phyloP scores from a whole-genome alignment of 2,113 vertebrate species.

The Zosterops lateralis region DNA sequence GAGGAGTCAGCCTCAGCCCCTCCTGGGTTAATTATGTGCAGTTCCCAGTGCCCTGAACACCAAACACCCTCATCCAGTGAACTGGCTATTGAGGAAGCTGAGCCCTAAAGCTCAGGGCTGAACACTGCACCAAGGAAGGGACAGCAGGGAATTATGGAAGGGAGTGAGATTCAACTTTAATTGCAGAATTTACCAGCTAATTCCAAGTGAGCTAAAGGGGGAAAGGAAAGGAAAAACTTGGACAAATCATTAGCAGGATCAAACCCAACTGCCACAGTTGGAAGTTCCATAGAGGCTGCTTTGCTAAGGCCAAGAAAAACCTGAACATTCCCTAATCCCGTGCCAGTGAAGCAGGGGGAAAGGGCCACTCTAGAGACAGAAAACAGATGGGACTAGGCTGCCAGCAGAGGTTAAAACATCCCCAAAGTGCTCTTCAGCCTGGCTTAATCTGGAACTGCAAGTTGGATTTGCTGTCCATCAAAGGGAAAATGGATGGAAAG shows the following conservation, averaged over 20 bases:
- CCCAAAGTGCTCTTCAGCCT: not conserved
- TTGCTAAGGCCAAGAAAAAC: not conserved
- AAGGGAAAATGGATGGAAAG: not conserved
- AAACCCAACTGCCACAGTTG: not conserved
- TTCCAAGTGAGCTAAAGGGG: not conserved
- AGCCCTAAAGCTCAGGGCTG: not conserved
- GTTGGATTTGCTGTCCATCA: not conserved
- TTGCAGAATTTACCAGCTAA: not conserved
- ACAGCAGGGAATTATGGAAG: not conserved
- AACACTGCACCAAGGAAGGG: not conserved
- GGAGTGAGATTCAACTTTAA: not conserved
- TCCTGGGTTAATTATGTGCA: fast-evolving
- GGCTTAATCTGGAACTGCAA: not conserved
- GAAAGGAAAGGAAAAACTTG: not conserved
- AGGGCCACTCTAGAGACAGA: not conserved
- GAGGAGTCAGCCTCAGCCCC: not conserved
- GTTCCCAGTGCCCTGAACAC: not conserved
- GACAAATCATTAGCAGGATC: not conserved
- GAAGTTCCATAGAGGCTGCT: not conserved
- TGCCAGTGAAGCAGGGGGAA: fast-evolving
- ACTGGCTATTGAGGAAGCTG: not conserved
- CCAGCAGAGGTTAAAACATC: not conserved
- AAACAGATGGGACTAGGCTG: fast-evolving
- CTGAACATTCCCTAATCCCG: not conserved
- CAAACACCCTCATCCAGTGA: not conserved